These are phyloP conservation scores for Bryconaethiops microstoma DNA, from an alignment of 2,797 vertebrate genomes.

Conservation along the genomic window DNA sequence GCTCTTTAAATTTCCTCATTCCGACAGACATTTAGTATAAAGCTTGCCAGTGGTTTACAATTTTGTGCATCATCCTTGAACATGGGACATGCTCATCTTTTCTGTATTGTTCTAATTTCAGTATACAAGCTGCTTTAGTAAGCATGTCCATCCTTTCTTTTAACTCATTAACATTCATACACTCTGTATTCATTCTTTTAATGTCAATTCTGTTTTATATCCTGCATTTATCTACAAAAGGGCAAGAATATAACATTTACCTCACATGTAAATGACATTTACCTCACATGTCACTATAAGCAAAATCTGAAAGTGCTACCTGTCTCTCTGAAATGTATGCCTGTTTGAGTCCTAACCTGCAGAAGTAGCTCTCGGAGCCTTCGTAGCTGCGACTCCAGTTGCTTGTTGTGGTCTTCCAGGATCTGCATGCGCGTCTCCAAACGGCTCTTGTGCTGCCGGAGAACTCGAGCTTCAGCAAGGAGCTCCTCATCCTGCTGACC, in stretches of 20 bases:
- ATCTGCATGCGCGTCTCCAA: slow-evolving; percentile 99
- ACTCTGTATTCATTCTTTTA: not conserved
- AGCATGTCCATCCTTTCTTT: not conserved
- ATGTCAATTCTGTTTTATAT: not conserved
- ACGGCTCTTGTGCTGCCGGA: slow-evolving; percentile 95
- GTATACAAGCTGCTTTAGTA: no score
- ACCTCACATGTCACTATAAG: not conserved
- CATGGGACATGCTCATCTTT: no score
- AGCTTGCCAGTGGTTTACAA: slow-evolving; percentile 22
- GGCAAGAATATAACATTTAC: not conserved
- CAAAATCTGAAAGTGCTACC: not conserved
- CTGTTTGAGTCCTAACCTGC: slow-evolving; percentile 78
- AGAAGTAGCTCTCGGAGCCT: slow-evolving; percentile 92
- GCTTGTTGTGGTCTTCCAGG: slow-evolving; percentile 97
- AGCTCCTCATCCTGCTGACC: slow-evolving; percentile 87
- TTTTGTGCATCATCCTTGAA: no score
- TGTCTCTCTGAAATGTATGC: not conserved
- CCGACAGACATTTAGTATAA: slow-evolving; percentile 15
- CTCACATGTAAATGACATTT: not conserved
- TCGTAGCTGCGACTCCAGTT: slow-evolving; percentile 93
- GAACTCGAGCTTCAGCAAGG: slow-evolving; percentile 91
- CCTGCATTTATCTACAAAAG: not conserved
- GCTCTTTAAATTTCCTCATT: slow-evolving; percentile 15
- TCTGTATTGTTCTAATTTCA: no score
- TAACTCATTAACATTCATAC: not conserved